Conservation (phyloP, 1,140 invertebrate species). For the Drosophila sucinea region DNA sequence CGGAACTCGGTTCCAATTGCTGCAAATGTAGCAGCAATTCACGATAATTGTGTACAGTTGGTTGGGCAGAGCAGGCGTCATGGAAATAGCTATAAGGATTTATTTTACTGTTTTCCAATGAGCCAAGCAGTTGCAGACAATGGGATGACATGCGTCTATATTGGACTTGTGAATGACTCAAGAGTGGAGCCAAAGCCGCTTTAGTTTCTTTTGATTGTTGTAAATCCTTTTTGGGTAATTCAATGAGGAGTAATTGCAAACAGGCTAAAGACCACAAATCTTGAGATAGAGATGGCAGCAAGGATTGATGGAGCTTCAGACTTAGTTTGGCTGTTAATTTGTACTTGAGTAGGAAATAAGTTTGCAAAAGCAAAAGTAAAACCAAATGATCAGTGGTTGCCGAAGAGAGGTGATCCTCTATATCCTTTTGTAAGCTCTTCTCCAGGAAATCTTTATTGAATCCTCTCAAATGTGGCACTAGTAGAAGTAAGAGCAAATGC, state of each 20-base stretch:
- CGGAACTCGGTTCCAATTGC: conserved; percentile 87
- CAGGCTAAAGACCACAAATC: conserved; percentile 55
- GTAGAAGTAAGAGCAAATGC: conserved; percentile 50
- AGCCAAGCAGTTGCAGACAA: conserved; percentile 52
- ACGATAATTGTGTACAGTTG: conserved; percentile 90
- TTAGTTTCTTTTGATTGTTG: neutral
- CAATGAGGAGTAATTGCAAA: conserved; percentile 48
- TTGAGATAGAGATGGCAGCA: conserved; percentile 19
- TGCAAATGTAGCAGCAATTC: conserved; percentile 89
- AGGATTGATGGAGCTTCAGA: neutral
- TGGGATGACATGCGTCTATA: conserved; percentile 64
- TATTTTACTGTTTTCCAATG: neutral
- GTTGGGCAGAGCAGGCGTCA: conserved; percentile 87
- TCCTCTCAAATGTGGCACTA: conserved; percentile 65
- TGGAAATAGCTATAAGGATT: conserved; percentile 87
- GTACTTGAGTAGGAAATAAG: conserved; percentile 53
- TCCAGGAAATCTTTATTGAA: conserved; percentile 52
- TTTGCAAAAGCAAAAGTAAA: conserved; percentile 64
- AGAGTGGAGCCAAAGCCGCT: conserved; percentile 18
- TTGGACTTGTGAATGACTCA: conserved; percentile 45
- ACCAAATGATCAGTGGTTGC: conserved; percentile 21
- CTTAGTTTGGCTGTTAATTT: conserved; percentile 28
- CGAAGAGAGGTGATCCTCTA: conserved; percentile 28
- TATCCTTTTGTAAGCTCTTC: conserved; percentile 25
- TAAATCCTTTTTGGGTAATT: conserved; percentile 26